Percentiles rank a stretch among this genome's conserved stretches.
Evolutionary conservation across 1,140 invertebrate species (phyloP).

Genomic region (Aethina tumida): DNA sequence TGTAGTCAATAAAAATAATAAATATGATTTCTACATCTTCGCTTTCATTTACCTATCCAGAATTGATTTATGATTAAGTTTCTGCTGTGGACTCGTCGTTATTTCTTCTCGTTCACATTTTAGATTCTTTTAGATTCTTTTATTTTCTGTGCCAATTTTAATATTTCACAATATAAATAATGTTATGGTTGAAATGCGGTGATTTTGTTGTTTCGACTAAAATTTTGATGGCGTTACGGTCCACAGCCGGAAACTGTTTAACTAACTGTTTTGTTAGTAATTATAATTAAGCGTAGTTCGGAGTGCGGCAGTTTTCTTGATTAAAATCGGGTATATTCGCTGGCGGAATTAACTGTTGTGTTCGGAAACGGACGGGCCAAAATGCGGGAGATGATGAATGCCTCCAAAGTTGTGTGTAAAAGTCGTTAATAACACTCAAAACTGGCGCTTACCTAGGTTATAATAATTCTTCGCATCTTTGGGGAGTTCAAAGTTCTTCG

Average conservation of each 20-base stretch:
- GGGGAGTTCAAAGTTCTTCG: constrained; percentile 31
- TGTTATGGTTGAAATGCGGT: no score
- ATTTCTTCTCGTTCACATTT: no score
- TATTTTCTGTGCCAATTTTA: no score
- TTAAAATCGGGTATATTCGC: constrained; percentile 10
- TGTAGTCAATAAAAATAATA: no score
- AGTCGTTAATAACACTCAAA: constrained; percentile 37
- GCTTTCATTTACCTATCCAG: no score
- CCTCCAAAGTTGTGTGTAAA: constrained; percentile 34
- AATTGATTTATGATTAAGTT: no score
- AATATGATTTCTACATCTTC: no score
- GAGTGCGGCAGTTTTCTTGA: constrained; percentile 7
- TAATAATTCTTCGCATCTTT: constrained; percentile 34
- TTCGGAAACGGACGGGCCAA: constrained; percentile 15
- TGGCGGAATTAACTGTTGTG: constrained; percentile 19
- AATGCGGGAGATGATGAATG: constrained; percentile 30
- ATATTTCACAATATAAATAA: no score
- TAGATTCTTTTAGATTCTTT: no score
- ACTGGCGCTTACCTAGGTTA: constrained; percentile 32
- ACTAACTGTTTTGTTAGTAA: no score
- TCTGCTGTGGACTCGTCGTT: no score
- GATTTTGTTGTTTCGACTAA: background rate
- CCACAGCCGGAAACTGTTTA: background rate
- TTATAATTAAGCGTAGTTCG: background rate
- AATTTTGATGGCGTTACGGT: background rate